phyloP scores from a whole-genome alignment of 2,888 invertebrate genomes.

The Plagodis dolabraria region DNA sequence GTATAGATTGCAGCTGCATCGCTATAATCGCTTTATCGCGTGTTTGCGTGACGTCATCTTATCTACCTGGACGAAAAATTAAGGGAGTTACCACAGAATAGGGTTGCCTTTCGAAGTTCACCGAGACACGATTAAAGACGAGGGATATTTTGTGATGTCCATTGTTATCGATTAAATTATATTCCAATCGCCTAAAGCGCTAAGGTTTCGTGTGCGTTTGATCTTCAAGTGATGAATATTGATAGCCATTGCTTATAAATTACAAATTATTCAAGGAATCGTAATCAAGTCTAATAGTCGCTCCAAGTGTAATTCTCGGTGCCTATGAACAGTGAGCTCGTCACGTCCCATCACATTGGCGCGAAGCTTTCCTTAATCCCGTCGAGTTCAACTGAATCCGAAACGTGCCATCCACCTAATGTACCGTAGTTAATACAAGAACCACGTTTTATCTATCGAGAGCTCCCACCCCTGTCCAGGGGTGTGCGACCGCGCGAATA shows the following conservation, averaged over 20 bases:
- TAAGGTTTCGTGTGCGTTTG: not conserved
- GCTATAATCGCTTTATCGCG: conserved; percentile 17
- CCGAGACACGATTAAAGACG: conserved; percentile 18
- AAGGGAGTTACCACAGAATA: conserved; percentile 25
- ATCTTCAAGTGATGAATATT: not conserved
- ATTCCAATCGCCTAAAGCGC: too few relatives aligned
- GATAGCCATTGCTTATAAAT: conserved; percentile 2
- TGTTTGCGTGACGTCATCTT: conserved; percentile 38
- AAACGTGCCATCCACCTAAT: conserved; percentile 35
- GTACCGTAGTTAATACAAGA: conserved; percentile 32
- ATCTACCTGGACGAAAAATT: conserved; percentile 32
- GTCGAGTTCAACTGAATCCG: conserved; percentile 30
- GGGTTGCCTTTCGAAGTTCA: conserved; percentile 31
- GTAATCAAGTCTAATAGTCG: conserved; percentile 5
- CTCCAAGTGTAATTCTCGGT: not conserved
- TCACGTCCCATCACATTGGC: conserved; percentile 16
- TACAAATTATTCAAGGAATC: conserved; percentile 1
- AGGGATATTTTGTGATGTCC: conserved; percentile 8
- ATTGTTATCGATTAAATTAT: conserved; percentile 8
- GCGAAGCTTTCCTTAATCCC: conserved; percentile 24
- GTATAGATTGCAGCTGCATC: conserved; percentile 23
- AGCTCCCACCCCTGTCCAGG: conserved; percentile 24
- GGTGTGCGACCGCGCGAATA: conserved; percentile 37
- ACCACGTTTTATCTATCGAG: conserved; percentile 28
- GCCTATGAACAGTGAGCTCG: conserved; percentile 6